Conservation (phyloP, 2,888 invertebrate genomes). For the Salticus scenicus region DNA sequence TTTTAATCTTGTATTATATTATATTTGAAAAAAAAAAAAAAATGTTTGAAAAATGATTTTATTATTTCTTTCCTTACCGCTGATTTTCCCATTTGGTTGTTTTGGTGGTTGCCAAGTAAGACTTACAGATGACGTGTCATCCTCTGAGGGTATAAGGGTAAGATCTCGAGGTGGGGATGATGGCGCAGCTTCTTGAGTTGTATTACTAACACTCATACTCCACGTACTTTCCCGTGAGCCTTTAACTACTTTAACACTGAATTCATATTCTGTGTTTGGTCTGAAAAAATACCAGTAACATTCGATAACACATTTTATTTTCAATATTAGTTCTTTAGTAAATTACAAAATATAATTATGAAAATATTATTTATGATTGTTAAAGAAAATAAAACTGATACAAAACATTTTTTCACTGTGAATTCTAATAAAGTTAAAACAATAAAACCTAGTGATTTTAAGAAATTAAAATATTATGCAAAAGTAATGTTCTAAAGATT, state of each 20-base stretch:
- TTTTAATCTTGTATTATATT: no score
- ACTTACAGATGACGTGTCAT: conserved; percentile 82
- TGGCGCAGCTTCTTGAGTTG: conserved; percentile 88
- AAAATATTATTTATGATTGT: no score
- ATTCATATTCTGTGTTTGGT: conserved; percentile 93
- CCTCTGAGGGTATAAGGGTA: conserved; percentile 82
- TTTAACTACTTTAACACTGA: conserved; percentile 86
- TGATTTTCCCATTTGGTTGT: conserved; percentile 88
- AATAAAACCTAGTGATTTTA: no score
- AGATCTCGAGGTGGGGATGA: conserved; percentile 91
- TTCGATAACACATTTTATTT: no score
- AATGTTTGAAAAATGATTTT: neutral
- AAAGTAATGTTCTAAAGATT: no score
- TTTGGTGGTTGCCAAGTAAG: conserved; percentile 93
- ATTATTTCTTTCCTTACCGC: conserved; percentile 80
- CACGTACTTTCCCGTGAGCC: conserved; percentile 90
- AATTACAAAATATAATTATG: no score
- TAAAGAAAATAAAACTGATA: no score
- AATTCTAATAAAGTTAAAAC: no score
- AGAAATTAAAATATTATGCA: no score
- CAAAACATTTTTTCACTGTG: no score
- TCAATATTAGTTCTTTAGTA: no score
- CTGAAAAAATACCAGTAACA: no score
- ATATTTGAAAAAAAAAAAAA: neutral
- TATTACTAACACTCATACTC: conserved; percentile 96